These are phyloP conservation scores for Galerucella nymphaeae DNA, from an alignment of 2,888 invertebrate species.

Conservation along the genomic window DNA sequence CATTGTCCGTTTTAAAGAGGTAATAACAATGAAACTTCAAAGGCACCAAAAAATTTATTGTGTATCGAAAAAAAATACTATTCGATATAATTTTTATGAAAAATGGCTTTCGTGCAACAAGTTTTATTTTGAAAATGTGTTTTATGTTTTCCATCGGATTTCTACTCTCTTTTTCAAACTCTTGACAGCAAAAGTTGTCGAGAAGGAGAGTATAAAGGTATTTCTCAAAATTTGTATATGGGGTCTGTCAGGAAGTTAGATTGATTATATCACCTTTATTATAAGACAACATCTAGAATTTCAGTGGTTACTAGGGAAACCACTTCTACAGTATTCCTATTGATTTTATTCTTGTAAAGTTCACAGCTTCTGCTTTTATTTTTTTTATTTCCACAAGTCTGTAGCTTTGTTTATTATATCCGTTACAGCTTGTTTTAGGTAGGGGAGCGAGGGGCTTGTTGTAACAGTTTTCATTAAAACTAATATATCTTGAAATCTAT, in stretches of 20 bases:
- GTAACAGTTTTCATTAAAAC: too few relatives aligned
- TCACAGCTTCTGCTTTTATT: not conserved
- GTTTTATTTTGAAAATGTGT: not conserved
- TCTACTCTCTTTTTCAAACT: not conserved
- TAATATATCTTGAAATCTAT: too few relatives aligned
- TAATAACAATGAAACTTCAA: too few relatives aligned
- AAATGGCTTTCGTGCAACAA: not conserved
- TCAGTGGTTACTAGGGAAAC: slow-evolving; percentile 4
- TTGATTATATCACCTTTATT: slow-evolving; percentile 5
- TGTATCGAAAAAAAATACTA: too few relatives aligned
- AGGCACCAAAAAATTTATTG: too few relatives aligned
- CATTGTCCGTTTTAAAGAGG: too few relatives aligned
- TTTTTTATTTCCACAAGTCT: too few relatives aligned
- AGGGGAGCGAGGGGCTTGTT: too few relatives aligned
- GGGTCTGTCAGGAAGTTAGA: slow-evolving; percentile 7
- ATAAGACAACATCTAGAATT: not conserved
- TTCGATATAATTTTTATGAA: not conserved
- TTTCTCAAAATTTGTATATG: slow-evolving; percentile 1
- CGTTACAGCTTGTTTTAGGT: too few relatives aligned
- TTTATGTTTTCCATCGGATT: not conserved
- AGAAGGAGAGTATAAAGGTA: slow-evolving; percentile 5
- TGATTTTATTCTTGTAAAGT: slow-evolving; percentile 5
- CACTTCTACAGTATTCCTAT: not conserved
- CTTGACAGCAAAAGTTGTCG: slow-evolving; percentile 5
- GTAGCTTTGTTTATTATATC: too few relatives aligned